phyloP scores from a whole-genome alignment of 2,797 vertebrate species.

The Rhodeus uyekii region DNA sequence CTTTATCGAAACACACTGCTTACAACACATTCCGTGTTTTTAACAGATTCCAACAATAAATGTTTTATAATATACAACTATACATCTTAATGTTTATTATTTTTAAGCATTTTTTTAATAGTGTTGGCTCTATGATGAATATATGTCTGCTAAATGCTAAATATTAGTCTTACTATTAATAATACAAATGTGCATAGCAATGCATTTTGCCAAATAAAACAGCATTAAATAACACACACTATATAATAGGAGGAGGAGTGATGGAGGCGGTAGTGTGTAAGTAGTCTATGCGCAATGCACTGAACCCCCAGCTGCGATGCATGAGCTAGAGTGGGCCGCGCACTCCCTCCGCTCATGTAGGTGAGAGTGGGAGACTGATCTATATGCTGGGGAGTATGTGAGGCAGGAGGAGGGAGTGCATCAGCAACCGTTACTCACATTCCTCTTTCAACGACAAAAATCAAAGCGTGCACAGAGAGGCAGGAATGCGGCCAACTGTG shows the following conservation, averaged over 20 bases:
- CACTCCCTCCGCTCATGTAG: constrained; percentile 10
- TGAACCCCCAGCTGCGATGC: not conserved
- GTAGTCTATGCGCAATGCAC: not conserved
- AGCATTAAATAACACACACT: not conserved
- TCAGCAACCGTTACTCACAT: constrained; percentile 28
- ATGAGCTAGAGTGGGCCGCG: constrained; percentile 13
- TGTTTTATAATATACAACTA: not conserved
- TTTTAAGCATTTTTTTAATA: not conserved
- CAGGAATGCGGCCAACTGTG: not conserved
- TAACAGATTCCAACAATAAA: not conserved
- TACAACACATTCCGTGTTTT: not conserved
- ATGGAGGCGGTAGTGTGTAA: not conserved
- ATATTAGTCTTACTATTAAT: not conserved
- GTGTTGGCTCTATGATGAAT: not conserved
- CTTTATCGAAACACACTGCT: not conserved
- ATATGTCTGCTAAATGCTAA: not conserved
- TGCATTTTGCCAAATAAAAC: not conserved
- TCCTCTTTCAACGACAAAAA: constrained; percentile 33
- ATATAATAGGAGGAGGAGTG: constrained; percentile 7
- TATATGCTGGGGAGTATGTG: constrained; percentile 24
- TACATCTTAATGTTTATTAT: not conserved
- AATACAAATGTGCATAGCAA: not conserved
- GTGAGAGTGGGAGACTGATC: constrained; percentile 29
- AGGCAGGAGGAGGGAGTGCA: constrained; percentile 7
- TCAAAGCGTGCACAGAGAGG: not conserved